These are phyloP conservation scores for Campoplex capitator DNA, from an alignment of 2,888 invertebrate species.

Conservation along the genomic window DNA sequence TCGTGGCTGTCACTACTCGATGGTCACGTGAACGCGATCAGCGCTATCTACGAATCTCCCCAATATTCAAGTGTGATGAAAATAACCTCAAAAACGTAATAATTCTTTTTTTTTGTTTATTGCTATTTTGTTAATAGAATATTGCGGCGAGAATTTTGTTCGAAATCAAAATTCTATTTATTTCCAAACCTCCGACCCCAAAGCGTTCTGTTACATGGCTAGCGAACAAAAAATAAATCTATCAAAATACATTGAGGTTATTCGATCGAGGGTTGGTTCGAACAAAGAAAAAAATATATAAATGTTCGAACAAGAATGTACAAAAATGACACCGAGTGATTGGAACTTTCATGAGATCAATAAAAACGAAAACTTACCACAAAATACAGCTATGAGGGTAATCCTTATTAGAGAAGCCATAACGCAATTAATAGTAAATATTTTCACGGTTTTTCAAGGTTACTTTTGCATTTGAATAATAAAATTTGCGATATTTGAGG, in stretches of 20 bases:
- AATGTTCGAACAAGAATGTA: background rate
- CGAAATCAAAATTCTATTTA: background rate
- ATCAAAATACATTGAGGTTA: conserved; percentile 66
- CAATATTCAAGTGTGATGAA: background rate
- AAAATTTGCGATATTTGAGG: conserved; percentile 7
- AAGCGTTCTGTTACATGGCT: background rate
- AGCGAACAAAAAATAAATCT: background rate
- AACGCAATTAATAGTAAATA: conserved; percentile 37
- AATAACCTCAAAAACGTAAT: conserved; percentile 6
- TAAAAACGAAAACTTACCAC: conserved; percentile 75
- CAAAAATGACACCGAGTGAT: background rate
- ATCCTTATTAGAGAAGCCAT: conserved; percentile 80
- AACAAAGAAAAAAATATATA: background rate
- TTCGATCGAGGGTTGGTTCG: background rate
- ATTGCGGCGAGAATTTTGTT: background rate
- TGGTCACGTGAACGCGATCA: conserved; percentile 7
- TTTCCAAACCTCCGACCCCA: background rate
- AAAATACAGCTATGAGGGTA: conserved; percentile 76
- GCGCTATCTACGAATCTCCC: background rate
- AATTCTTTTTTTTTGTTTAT: background rate
- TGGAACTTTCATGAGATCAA: background rate
- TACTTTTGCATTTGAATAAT: conserved; percentile 69
- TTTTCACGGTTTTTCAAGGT: conserved; percentile 35
- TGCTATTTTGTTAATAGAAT: background rate
- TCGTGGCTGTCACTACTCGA: background rate